Percentiles rank a stretch among this genome's conserved stretches.
Conservation (phyloP, 1,140 invertebrate species). For the Pseudomyrmex gracilis region DNA sequence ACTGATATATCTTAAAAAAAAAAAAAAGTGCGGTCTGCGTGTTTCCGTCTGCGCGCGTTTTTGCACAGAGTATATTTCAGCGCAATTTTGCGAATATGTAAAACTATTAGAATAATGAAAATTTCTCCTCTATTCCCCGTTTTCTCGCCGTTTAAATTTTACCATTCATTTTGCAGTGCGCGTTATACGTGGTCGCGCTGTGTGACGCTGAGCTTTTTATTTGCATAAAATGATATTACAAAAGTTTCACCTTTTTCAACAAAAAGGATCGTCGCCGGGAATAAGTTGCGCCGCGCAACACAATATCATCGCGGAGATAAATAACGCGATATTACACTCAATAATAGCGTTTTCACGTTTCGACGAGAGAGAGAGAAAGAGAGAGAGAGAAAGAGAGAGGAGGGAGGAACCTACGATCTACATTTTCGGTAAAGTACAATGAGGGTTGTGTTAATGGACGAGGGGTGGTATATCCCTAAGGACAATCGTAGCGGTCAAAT, state of each 20-base stretch:
- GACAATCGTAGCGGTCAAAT: slow-evolving; percentile 75
- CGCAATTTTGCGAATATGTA: slow-evolving; percentile 11
- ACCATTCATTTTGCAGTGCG: slow-evolving; percentile 16
- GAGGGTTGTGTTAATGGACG: slow-evolving; percentile 74
- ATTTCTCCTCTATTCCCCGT: slow-evolving; percentile 6
- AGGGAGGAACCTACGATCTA: slow-evolving; percentile 62
- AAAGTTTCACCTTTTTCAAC: slow-evolving; percentile 37
- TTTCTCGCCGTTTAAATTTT: slow-evolving; percentile 35
- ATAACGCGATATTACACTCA: slow-evolving; percentile 64
- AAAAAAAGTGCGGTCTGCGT: background rate
- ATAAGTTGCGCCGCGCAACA: slow-evolving; percentile 61
- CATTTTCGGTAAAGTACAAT: slow-evolving; percentile 60
- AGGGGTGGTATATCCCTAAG: slow-evolving; percentile 71
- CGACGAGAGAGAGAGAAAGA: slow-evolving; percentile 43
- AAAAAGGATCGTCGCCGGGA: background rate
- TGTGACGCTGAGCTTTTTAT: slow-evolving; percentile 31
- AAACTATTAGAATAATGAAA: slow-evolving; percentile 55
- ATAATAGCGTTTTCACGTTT: slow-evolving; percentile 76
- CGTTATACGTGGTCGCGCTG: background rate
- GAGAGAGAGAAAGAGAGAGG: slow-evolving; percentile 17
- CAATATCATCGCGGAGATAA: slow-evolving; percentile 36
- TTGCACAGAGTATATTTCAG: background rate
- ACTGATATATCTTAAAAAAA: slow-evolving; percentile 8
- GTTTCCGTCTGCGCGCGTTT: too few relatives aligned
- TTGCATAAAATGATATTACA: slow-evolving; percentile 31